Evolutionary conservation across 2,888 invertebrate genomes (phyloP).

Genomic region (Buathra laborator): DNA sequence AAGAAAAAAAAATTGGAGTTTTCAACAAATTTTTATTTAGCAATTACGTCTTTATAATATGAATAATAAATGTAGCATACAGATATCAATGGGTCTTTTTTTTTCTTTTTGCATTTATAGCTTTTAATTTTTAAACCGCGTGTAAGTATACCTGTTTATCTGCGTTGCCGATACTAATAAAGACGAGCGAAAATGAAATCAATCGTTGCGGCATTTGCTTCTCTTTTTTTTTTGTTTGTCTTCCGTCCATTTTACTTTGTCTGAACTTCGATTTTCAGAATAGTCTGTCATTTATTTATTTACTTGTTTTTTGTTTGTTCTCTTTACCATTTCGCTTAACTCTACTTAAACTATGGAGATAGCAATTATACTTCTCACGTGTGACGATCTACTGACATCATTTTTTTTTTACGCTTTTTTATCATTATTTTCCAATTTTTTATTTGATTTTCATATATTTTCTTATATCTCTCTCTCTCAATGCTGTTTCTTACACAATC

Average conservation of each 20-base stretch:
- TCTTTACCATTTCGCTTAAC: slow-evolving; percentile 57
- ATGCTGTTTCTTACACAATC: slow-evolving; percentile 78
- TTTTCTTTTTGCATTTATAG: slow-evolving; percentile 17
- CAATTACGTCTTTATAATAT: slow-evolving; percentile 77
- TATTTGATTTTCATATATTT: slow-evolving; percentile 73
- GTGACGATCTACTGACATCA: slow-evolving; percentile 79
- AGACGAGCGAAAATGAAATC: slow-evolving; percentile 43
- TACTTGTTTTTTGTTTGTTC: slow-evolving; percentile 52
- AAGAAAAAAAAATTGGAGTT: slow-evolving; percentile 17
- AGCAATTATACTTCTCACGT: slow-evolving; percentile 52
- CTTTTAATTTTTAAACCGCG: slow-evolving; percentile 24
- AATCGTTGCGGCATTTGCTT: background rate
- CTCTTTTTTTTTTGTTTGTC: slow-evolving; percentile 21
- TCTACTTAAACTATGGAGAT: slow-evolving; percentile 60
- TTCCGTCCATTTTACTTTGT: slow-evolving; percentile 39
- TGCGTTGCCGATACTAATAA: slow-evolving; percentile 20
- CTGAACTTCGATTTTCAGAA: slow-evolving; percentile 66
- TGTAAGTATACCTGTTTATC: slow-evolving; percentile 33
- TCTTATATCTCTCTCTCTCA: slow-evolving; percentile 59
- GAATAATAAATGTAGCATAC: slow-evolving; percentile 80
- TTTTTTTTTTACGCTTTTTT: slow-evolving; percentile 73
- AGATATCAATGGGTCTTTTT: slow-evolving; percentile 56
- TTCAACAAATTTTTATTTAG: slow-evolving; percentile 78
- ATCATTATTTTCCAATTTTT: slow-evolving; percentile 73
- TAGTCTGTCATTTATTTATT: slow-evolving; percentile 73